Evolutionary conservation across 2,888 invertebrate genomes (phyloP).

Genomic region (Globia sparganii): DNA sequence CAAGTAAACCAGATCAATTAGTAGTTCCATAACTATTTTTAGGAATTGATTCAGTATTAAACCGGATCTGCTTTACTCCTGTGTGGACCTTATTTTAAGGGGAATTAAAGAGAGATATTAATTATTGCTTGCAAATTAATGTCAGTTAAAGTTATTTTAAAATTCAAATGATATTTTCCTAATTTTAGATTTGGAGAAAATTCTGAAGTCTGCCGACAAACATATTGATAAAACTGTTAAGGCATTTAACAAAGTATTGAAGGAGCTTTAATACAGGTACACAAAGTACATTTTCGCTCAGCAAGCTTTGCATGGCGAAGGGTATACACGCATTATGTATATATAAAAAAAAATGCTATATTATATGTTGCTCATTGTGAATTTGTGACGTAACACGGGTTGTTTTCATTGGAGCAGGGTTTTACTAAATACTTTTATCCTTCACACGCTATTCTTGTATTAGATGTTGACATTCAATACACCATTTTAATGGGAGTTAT

Average conservation of each 20-base stretch:
- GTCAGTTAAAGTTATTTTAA: not conserved
- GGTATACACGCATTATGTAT: constrained; percentile 46
- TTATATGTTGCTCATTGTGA: constrained; percentile 53
- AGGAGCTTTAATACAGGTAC: constrained; percentile 78
- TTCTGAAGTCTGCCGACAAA: constrained; percentile 80
- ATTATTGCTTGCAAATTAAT: not conserved
- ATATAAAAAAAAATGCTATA: constrained; percentile 36
- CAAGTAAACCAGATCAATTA: not conserved
- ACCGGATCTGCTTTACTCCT: not conserved
- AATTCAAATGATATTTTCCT: constrained; percentile 49
- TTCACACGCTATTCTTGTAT: not conserved
- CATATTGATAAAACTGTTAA: constrained; percentile 82
- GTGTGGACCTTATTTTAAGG: not conserved
- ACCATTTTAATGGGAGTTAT: not conserved
- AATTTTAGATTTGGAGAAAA: constrained; percentile 76
- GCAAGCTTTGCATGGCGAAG: constrained; percentile 76
- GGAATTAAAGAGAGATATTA: not conserved
- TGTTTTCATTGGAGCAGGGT: constrained; percentile 13
- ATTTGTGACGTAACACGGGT: constrained; percentile 49
- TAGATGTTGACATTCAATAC: not conserved
- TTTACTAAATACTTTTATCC: not conserved
- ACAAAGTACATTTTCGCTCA: constrained; percentile 62
- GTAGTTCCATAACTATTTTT: not conserved
- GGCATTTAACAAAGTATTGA: constrained; percentile 78
- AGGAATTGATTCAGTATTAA: too few species aligned